Conservation (phyloP, 2,888 invertebrate species). For the Parthenolecanium corni region DNA sequence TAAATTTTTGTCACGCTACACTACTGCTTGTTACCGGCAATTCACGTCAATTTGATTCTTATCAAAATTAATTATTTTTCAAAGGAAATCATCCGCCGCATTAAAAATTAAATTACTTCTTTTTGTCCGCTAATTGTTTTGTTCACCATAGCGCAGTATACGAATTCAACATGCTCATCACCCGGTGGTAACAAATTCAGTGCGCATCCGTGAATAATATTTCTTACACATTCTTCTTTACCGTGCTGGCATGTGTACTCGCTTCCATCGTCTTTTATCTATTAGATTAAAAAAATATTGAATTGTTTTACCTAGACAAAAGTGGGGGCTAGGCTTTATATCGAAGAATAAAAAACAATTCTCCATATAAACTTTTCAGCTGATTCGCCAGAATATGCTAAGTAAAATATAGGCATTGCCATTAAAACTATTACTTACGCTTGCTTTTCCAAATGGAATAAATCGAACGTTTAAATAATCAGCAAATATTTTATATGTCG, state of each 20-base stretch:
- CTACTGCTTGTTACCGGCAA: no score
- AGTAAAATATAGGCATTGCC: no score
- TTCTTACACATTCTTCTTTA: constrained; percentile 30
- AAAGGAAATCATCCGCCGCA: no score
- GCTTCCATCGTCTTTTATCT: constrained; percentile 1
- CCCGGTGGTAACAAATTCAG: background rate
- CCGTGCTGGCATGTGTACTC: constrained; percentile 31
- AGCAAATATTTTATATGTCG: constrained; percentile 19
- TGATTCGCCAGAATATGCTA: no score
- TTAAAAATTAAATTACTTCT: background rate
- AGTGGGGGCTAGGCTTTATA: no score
- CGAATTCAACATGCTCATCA: constrained; percentile 27
- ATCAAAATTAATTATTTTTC: no score
- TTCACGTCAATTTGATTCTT: no score
- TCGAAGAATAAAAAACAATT: no score
- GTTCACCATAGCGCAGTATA: constrained; percentile 26
- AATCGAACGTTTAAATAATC: constrained; percentile 27
- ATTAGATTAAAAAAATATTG: background rate
- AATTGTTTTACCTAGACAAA: no score
- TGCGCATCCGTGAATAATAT: constrained; percentile 31
- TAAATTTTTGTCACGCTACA: no score
- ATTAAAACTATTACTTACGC: constrained; percentile 25
- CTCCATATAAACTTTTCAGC: no score
- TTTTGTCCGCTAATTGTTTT: background rate
- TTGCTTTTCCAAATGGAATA: constrained; percentile 31